Evolutionary conservation across 2,888 invertebrate genomes (phyloP), one percentile per base, ranked within the genome.

Genomic region (Ichneumoninae sp.): DNA sequence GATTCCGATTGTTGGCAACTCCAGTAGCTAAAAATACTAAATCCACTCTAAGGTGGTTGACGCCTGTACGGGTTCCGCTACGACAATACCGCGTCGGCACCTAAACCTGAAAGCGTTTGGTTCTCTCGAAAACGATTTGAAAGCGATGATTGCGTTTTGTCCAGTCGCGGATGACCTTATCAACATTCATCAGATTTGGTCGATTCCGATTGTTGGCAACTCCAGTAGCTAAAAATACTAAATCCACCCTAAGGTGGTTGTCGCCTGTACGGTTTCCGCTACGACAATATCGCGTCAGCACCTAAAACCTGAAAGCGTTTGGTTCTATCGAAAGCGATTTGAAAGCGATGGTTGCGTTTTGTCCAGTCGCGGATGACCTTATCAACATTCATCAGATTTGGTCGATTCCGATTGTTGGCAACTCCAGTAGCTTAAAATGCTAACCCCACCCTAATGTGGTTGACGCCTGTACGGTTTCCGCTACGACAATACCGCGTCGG

Each of bases 231-330:
- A 60, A 30, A 16, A 30, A 60, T n/a, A 60, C 16, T 33, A 33
- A 26, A 30, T 33, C n/a, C 16, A 60, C 30, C 16, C 60, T n/a
- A 4, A 60, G 16, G 26, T 60, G 33, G 16, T 60, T 33, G 26
- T 13, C 16, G 26, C 26, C 26, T 26, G 30, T 3, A 60, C 13
- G 30, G 60, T 13, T 30, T 13, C 8, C 8, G 13, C 16, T 13
- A 13, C 57, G 19, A 13, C 19, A 36, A 7, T n/a, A 36, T 0
- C n/a, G 40, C 19, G 40, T 40, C 40, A 3, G 8, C 65, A 40
- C n/a, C 6, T 40, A 40, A 40, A 36, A 63, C 8, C 33, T 78
- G 81, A 75, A 85, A 74, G 78, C 22, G 30, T 50, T 19, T 19
- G 19, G 19, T 19, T 19, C 19, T 19, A 19, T 19, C 19, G 19